phyloP scores from a whole-genome alignment of 1,140 invertebrate species.

The Nasonia giraulti region DNA sequence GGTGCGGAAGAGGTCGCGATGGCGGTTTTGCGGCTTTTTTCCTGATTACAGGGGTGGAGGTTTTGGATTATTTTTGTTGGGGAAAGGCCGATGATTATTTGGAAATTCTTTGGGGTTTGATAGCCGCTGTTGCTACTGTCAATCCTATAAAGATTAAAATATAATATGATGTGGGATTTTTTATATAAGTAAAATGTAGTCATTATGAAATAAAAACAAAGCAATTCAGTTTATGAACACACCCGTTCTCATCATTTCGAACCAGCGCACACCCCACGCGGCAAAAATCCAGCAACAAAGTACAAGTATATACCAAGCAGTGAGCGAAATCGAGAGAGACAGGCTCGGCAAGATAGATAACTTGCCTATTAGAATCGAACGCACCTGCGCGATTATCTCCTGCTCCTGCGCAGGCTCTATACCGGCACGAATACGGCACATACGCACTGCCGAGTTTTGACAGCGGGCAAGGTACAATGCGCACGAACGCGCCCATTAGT shows the following conservation, averaged over 20 bases:
- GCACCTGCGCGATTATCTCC: conserved; percentile 41
- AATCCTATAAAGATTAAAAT: too few species aligned
- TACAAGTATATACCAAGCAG: neutral
- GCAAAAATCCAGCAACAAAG: neutral
- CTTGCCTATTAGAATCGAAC: neutral
- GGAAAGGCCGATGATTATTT: too few species aligned
- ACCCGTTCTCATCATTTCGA: neutral
- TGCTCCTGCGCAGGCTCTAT: neutral
- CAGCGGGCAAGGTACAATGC: conserved; percentile 9
- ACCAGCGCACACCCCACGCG: neutral
- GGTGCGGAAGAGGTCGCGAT: neutral
- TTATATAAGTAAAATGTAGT: too few species aligned
- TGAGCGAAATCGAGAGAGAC: neutral
- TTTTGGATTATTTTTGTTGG: neutral
- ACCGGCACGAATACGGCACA: neutral
- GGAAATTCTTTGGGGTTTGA: too few species aligned
- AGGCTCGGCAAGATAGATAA: conserved; percentile 13
- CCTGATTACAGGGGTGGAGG: neutral
- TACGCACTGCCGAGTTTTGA: conserved; percentile 22
- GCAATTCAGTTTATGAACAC: too few species aligned
- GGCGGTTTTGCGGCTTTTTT: neutral
- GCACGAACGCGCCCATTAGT: conserved; percentile 11
- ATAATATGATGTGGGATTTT: too few species aligned
- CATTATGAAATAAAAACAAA: too few species aligned
- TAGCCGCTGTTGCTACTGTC: too few species aligned